Percentiles rank a stretch among this genome's conserved stretches.
phyloP scores from a whole-genome alignment of 1,140 invertebrate genomes.

The Chelonus insularis region DNA sequence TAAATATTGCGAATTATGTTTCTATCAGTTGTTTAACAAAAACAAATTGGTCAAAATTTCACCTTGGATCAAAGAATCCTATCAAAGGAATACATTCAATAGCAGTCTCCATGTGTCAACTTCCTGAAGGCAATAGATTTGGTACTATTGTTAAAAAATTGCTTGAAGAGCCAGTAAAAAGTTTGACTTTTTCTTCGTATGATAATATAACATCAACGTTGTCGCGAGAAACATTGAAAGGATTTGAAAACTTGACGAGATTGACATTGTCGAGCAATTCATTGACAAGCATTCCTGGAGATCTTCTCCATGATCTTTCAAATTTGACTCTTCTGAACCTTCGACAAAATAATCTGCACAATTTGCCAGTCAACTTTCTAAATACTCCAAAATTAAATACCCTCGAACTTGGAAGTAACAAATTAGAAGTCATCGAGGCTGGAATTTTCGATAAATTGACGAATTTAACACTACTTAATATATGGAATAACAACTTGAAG shows the following conservation, averaged over 20 bases:
- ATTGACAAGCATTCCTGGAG: slow-evolving; percentile 61
- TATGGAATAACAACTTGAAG: slow-evolving; percentile 67
- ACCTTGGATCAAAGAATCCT: no score
- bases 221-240: slow-evolving; percentile 59
- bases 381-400: slow-evolving; percentile 57
- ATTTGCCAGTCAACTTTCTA: slow-evolving; percentile 62
- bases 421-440: slow-evolving; percentile 61
- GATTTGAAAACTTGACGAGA: slow-evolving; percentile 56
- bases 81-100: no score
- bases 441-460: slow-evolving; percentile 65
- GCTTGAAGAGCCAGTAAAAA: slow-evolving; percentile 53
- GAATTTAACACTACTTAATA: slow-evolving; percentile 63
- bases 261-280: slow-evolving; percentile 59
- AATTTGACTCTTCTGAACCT: slow-evolving; percentile 66
- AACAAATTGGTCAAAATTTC: no score
- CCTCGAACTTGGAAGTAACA: slow-evolving; percentile 67
- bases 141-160: slow-evolving; percentile 40
- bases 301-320: slow-evolving; percentile 63
- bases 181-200: slow-evolving; percentile 57
- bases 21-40: no score
- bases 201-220: slow-evolving; percentile 58
- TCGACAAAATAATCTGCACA: slow-evolving; percentile 63
- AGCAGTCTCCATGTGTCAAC: no score
- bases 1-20: no score
- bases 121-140: slow-evolving; percentile 40